Percentiles rank a stretch among this genome's conserved stretches.
These are phyloP conservation scores for Pogonophryne albipinna DNA, from an alignment of 2,797 vertebrate species.

Conservation along the genomic window DNA sequence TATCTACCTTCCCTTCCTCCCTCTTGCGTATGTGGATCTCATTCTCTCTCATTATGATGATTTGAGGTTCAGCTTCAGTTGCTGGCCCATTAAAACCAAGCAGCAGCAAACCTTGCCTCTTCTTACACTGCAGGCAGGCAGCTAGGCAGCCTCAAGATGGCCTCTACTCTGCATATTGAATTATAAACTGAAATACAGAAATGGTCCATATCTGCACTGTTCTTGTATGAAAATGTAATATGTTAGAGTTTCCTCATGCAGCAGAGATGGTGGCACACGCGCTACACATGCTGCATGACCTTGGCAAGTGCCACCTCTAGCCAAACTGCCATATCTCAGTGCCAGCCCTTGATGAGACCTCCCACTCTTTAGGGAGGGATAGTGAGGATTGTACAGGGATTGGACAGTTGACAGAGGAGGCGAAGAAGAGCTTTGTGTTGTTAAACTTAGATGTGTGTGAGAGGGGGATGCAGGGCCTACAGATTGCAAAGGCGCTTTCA, in stretches of 20 bases:
- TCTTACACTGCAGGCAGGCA: constrained; percentile 64
- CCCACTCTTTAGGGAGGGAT: constrained; percentile 45
- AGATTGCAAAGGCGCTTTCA: constrained; percentile 23
- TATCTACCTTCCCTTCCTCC: constrained; percentile 54
- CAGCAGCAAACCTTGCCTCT: constrained; percentile 60
- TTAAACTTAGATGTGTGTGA: constrained; percentile 30
- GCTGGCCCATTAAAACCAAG: constrained; percentile 79
- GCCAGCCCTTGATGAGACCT: constrained; percentile 68
- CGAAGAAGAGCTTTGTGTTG: not conserved
- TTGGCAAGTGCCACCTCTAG: constrained; percentile 65
- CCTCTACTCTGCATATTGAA: constrained; percentile 71
- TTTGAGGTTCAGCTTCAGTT: constrained; percentile 81
- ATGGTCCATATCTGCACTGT: constrained; percentile 24
- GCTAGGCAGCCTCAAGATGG: constrained; percentile 71
- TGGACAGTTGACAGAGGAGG: constrained; percentile 17
- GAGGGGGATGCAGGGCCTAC: constrained; percentile 5
- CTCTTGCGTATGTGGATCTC: constrained; percentile 70
- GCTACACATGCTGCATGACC: constrained; percentile 62
- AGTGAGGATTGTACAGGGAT: constrained; percentile 41
- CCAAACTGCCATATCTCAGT: constrained; percentile 51
- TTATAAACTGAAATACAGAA: constrained; percentile 54
- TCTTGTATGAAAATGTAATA: constrained; percentile 37
- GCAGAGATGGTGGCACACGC: constrained; percentile 36
- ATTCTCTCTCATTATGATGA: constrained; percentile 83
- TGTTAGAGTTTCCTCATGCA: constrained; percentile 32